Evolutionary conservation across 2,888 invertebrate genomes (phyloP), one percentile per base, ranked within the genome.

Genomic region (Papilio gigon): DNA sequence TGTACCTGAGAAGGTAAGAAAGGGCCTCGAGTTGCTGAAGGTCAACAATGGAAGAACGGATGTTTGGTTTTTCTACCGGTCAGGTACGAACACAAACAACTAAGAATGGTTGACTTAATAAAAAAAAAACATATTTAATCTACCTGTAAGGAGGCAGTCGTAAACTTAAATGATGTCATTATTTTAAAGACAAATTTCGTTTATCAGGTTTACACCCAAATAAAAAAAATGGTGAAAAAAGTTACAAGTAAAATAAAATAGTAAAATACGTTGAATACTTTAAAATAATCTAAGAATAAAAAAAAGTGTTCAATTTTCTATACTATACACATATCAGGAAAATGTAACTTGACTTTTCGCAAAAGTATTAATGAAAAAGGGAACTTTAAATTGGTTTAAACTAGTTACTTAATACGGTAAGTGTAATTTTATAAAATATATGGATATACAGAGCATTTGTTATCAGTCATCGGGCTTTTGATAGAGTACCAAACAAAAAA

Each of bases 391-490:
- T 44, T 12, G 20, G 47, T 44, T 47, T 47, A 12, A 22, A 47
- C 12, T 8, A 22, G 9, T 35, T 37, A 63, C 9, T n/a, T 35
- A 50, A 35, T 12, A 20, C 9, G 11, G 9, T 11, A n/a, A 50
- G 9, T 35, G 63, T 35, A 2, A 35, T 30, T 50, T 5, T 14
- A 35, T 17, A 42, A 62, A 14, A 27, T 4, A 47, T 22, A 22
- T 47, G 4, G 8, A 22, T 4, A n/a, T 22, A 37, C 8, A 64
- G 6, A 40, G 35, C 4, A 25, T 8, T 53, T 65, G 67, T 80
- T 80, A 80, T 79, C 78, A 71, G 77, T 74, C 77, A 76, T 67
- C 9, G 60, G 62, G 68, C 67, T 62, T 69, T 68, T 65, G n/a
- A n/a, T n/a, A 70, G 44, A 63, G 71, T 30, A 42, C 27, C 27